Base-by-base conservation (phyloP, 2,888 invertebrate species). In the Drosophila siamana region DNA sequence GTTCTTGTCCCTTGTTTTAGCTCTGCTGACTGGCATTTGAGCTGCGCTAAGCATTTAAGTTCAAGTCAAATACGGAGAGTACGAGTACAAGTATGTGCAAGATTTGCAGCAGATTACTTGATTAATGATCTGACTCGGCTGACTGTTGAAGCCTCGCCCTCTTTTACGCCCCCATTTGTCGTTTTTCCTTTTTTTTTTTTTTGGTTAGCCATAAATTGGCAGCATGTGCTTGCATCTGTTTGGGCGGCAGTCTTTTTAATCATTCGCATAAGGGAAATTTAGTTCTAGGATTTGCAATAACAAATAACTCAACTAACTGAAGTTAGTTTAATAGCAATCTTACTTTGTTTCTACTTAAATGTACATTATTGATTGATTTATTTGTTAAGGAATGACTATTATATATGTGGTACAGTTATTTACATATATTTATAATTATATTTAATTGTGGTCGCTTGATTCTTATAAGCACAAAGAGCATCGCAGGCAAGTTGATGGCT, bases 91-190 rank as follows among this genome's bases (percentile, higher is more conserved):
- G 51, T 51, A 74, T 74, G 74, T 78, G 74, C 78, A 26, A 73
- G 75, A 78, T 78, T 78, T 65, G 47, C 67, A 70, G 28, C 74
- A 78, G 70, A 70, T 79, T 63, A 67, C 75, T 56, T 77, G 76
- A 77, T 77, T 77, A 77, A 77, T 79, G 76, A 73, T 71, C 56
- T 57, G 43, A 41, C 56, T 46, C 9, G 4, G 36, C 30, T 33
- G 4, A 11, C 28, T 9, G 26, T 11, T 41, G 28, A 30, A 43
- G 5, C 28, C 0, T 24, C 24, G 11, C 24, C 9, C n/a, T 4
- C 7, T 13, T 8, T 13, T 16, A 5, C 24, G 13, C 41, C 52
- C 30, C 51, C 3, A 15, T n/a, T 26, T 11, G 3, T 0, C 11
- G 4, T 4, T 50, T 26, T 7, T 19, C 19, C 19, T 19, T 19